Evolutionary conservation across 2,113 vertebrate species (phyloP).

Genomic region (Lophius piscatorius): DNA sequence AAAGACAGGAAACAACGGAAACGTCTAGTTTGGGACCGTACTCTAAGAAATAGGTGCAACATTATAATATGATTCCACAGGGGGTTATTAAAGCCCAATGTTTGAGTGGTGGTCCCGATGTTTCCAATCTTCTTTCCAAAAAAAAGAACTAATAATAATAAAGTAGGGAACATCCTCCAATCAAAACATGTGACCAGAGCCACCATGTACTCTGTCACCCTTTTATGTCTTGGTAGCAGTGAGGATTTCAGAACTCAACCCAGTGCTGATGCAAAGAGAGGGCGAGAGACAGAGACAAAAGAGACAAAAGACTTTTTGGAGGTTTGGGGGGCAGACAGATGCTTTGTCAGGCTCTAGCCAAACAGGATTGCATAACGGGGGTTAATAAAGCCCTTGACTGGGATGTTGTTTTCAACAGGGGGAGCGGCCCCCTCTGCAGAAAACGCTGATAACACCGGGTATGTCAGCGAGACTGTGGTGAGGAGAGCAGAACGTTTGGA

Average conservation of each 20-base stretch:
- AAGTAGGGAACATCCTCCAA: background rate
- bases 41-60: no score
- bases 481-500: slow-evolving; percentile 26
- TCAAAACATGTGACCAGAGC: background rate
- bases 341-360: slow-evolving; percentile 47
- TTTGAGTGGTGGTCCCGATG: no score
- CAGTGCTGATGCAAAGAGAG: background rate
- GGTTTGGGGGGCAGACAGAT: slow-evolving; percentile 41
- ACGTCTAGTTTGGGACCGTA: no score
- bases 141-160: no score
- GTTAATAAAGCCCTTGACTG: slow-evolving; percentile 59
- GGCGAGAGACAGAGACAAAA: background rate
- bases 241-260: slow-evolving; percentile 1
- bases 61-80: no score
- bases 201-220: background rate
- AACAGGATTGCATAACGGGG: slow-evolving; percentile 53
- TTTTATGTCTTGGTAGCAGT: background rate
- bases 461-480: slow-evolving; percentile 40
- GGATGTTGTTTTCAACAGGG: slow-evolving; percentile 53
- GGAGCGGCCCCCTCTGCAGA: slow-evolving; percentile 55
- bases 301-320: slow-evolving; percentile 33
- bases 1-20: background rate
- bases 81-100: no score
- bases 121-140: no score
- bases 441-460: slow-evolving; percentile 66